Percentiles rank a stretch among this genome's conserved stretches.
Evolutionary conservation across 1,140 invertebrate genomes (phyloP).

Genomic region (Plectrocnemia conspersa): DNA sequence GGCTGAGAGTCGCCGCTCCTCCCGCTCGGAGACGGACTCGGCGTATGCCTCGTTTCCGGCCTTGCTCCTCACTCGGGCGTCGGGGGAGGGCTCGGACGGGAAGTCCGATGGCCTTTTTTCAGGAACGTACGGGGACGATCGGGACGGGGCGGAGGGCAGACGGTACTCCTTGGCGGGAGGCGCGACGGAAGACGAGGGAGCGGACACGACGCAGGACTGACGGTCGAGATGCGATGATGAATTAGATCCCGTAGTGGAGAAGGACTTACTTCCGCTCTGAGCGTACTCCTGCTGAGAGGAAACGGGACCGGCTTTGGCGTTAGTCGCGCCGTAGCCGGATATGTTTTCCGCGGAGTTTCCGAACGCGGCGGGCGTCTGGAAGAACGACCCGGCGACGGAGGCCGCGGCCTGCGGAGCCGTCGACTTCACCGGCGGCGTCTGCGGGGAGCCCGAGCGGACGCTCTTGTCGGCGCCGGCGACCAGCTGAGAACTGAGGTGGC

Average conservation of each 20-base stretch:
- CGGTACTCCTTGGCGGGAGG: conserved; percentile 58
- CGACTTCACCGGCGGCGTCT: conserved; percentile 52
- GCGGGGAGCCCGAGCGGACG: conserved; percentile 51
- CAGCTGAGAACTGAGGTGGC: conserved; percentile 59
- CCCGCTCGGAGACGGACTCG: conserved; percentile 49
- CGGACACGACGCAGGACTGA: conserved; percentile 67
- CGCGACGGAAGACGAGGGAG: conserved; percentile 51
- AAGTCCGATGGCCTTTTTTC: conserved; percentile 50
- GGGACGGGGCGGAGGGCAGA: conserved; percentile 45
- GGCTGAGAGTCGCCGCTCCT: conserved; percentile 55
- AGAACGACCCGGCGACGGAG: conserved; percentile 52
- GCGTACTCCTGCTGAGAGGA: conserved; percentile 51
- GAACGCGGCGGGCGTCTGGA: conserved; percentile 57
- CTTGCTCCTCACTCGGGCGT: conserved; percentile 59
- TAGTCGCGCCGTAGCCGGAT: conserved; percentile 51
- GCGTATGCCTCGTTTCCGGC: conserved; percentile 65
- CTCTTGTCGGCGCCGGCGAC: conserved; percentile 49
- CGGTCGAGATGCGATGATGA: conserved; percentile 52
- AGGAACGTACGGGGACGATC: conserved; percentile 49
- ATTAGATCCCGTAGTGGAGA: conserved; percentile 52
- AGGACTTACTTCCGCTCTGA: conserved; percentile 52
- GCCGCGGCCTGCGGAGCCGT: conserved; percentile 48
- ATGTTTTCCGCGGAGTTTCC: conserved; percentile 51
- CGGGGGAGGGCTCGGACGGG: conserved; percentile 47
- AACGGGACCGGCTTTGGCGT: conserved; percentile 53